A percentile compares a stretch with the other conserved stretches of the same genome.
Evolutionary conservation across 2,888 invertebrate genomes (phyloP).

Genomic region (Allophyes oxyacanthae): DNA sequence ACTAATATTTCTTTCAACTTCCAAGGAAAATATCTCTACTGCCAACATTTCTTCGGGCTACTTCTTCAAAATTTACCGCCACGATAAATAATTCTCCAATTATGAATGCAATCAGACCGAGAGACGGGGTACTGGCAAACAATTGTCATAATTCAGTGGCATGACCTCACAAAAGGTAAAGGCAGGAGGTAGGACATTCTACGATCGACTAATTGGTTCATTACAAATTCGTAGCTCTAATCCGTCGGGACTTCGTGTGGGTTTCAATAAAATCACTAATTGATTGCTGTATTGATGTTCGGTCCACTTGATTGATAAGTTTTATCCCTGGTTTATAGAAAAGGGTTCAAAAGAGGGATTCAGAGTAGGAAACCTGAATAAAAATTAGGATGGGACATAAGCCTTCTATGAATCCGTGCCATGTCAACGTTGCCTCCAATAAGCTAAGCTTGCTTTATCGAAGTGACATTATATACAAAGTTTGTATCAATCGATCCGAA

Average conservation of each 20-base stretch:
- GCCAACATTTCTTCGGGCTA: not conserved
- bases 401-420: slow-evolving; percentile 5
- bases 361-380: not conserved
- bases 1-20: too few species aligned
- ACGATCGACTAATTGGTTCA: slow-evolving; percentile 70
- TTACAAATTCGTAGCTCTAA: slow-evolving; percentile 67
- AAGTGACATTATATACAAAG: slow-evolving; percentile 7
- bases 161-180: slow-evolving; percentile 36
- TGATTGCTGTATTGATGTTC: slow-evolving; percentile 57
- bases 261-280: slow-evolving; percentile 61
- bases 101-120: slow-evolving; percentile 28
- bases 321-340: slow-evolving; percentile 16
- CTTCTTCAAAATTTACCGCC: slow-evolving; percentile 48
- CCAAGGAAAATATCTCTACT: too few species aligned
- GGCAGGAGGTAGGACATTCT: slow-evolving; percentile 47
- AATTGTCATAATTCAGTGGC: slow-evolving; percentile 56
- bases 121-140: slow-evolving; percentile 31
- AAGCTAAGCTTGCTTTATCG: not conserved
- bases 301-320: slow-evolving; percentile 29
- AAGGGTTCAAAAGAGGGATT: slow-evolving; percentile 8
- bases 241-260: slow-evolving; percentile 48
- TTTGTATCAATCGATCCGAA: slow-evolving; percentile 15
- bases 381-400: slow-evolving; percentile 8
- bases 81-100: slow-evolving; percentile 34
- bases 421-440: slow-evolving; percentile 15